These are phyloP conservation scores for Ectemnius lituratus DNA, from an alignment of 2,888 invertebrate species.

Conservation along the genomic window DNA sequence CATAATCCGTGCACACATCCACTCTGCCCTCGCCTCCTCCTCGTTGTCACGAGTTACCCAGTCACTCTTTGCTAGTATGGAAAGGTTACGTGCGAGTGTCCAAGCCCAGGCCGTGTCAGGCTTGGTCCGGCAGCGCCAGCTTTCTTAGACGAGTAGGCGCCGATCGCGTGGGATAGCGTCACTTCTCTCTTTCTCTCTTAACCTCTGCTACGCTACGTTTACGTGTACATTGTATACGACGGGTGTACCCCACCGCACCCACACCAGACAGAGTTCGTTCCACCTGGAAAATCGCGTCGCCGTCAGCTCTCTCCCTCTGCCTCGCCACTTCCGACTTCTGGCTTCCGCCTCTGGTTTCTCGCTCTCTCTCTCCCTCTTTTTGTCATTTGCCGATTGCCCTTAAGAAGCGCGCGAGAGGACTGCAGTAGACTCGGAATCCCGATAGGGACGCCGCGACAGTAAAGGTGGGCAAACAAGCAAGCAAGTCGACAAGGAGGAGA, in stretches of 20 bases:
- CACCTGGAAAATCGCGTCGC: slow-evolving; percentile 5
- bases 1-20: not conserved
- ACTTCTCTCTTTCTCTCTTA: too few species aligned
- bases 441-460: not conserved
- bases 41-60: not conserved
- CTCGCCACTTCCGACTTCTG: not conserved
- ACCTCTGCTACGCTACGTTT: too few species aligned
- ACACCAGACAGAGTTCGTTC: slow-evolving; percentile 5
- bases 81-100: slow-evolving; percentile 1
- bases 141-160: slow-evolving; percentile 9
- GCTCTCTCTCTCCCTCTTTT: too few species aligned
- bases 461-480: too few species aligned
- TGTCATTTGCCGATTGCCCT: too few species aligned
- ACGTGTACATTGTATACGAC: not conserved
- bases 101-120: not conserved
- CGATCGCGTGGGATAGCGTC: slow-evolving; percentile 6
- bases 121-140: not conserved
- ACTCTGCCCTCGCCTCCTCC: not conserved
- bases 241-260: not conserved
- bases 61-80: not conserved
- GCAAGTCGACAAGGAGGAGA: not conserved
- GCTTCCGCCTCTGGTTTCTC: not conserved
- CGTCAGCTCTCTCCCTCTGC: not conserved
- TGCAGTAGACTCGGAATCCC: not conserved
- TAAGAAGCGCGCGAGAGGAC: not conserved